These are phyloP conservation scores for Pristionchus japonicus DNA, from an alignment of 2,888 invertebrate genomes.

Conservation along the genomic window DNA sequence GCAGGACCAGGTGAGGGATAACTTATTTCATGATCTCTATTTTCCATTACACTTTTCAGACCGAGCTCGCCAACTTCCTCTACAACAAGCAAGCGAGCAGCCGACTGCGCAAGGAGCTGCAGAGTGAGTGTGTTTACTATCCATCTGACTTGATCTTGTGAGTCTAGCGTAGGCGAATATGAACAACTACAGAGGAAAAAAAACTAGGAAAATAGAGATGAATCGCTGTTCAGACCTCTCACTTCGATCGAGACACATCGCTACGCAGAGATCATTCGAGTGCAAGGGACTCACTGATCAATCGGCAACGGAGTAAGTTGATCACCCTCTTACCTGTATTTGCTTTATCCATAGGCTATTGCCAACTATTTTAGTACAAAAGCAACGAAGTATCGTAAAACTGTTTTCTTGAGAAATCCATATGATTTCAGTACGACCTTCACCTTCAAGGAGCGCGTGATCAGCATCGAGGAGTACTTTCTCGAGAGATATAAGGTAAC, in stretches of 20 bases:
- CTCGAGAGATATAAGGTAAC: neutral
- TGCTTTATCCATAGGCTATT: too few relatives aligned
- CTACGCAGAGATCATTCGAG: neutral
- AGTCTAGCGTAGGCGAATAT: too few relatives aligned
- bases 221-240: neutral
- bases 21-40: too few relatives aligned
- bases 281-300: neutral
- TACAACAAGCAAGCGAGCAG: neutral
- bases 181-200: too few relatives aligned
- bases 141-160: too few relatives aligned
- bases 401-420: too few relatives aligned
- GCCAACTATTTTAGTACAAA: too few relatives aligned
- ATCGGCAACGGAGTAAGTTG: neutral
- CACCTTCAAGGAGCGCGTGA: neutral
- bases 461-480: neutral
- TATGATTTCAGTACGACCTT: neutral
- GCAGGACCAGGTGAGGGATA: neutral
- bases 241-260: neutral
- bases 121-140: neutral
- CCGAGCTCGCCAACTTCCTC: neutral
- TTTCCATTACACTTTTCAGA: neutral
- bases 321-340: neutral
- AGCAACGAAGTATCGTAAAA: too few relatives aligned
- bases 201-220: too few relatives aligned
- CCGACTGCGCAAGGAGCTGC: neutral